Evolutionary conservation across 2,797 vertebrate genomes (phyloP).

Genomic region (Chloroceryle amazona): DNA sequence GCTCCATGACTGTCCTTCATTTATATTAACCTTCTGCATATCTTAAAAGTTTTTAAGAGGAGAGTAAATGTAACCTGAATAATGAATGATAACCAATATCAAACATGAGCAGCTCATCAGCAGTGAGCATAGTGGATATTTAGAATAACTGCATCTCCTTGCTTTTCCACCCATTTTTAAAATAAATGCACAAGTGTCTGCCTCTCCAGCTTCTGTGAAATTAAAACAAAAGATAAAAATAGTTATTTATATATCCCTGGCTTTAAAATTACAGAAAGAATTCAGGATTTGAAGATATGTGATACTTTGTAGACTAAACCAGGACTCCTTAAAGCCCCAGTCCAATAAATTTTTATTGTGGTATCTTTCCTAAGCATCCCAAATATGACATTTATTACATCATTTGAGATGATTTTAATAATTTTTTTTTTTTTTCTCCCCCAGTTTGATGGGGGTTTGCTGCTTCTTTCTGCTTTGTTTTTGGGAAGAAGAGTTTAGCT

Average conservation of each 20-base stretch:
- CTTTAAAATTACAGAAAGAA: not conserved
- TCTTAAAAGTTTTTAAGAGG: not conserved
- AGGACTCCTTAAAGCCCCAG: not conserved
- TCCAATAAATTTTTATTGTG: conserved; percentile 8
- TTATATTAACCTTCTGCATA: not conserved
- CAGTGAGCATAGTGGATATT: not conserved
- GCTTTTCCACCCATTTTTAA: not conserved
- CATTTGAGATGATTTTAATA: not conserved
- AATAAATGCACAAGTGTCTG: not conserved
- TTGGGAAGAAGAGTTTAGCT: not conserved
- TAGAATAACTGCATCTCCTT: not conserved
- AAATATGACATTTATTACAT: not conserved
- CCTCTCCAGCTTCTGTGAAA: not conserved
- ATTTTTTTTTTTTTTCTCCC: not conserved
- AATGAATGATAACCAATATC: not conserved
- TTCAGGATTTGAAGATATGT: not conserved
- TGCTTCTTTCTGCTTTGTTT: not conserved
- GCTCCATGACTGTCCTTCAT: not conserved
- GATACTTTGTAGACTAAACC: not conserved
- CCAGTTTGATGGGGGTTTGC: not conserved
- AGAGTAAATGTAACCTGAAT: not conserved
- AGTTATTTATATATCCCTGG: not conserved
- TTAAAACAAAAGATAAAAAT: not conserved
- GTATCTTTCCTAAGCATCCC: conserved; percentile 3
- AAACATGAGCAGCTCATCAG: not conserved